phyloP scores from a whole-genome alignment of 2,797 vertebrate species.

The Sebastes taczanowskii region DNA sequence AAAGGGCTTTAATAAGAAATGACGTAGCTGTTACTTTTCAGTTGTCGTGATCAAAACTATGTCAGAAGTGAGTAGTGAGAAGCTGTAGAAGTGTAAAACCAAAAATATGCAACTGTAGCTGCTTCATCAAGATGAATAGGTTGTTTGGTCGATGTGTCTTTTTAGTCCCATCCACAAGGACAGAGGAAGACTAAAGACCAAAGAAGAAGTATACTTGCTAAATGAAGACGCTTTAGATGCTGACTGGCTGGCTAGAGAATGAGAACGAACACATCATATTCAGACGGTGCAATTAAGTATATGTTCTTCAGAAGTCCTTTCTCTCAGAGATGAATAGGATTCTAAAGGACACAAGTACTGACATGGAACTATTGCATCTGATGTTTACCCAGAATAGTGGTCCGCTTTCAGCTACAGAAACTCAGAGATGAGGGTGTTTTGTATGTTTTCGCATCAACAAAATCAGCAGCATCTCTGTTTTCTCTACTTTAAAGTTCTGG shows the following conservation, averaged over 20 bases:
- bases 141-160: not conserved
- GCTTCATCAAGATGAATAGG: not conserved
- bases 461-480: constrained; percentile 3
- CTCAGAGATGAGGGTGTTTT: not conserved
- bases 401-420: not conserved
- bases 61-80: not conserved
- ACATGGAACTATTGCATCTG: not conserved
- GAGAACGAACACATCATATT: not conserved
- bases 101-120: not conserved
- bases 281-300: not conserved
- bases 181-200: not conserved
- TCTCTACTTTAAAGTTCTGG: constrained; percentile 4
- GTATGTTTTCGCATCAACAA: not conserved
- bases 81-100: not conserved
- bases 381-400: not conserved
- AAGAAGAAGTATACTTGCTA: not conserved
- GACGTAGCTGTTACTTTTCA: not conserved
- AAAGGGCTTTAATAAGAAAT: no score
- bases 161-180: not conserved
- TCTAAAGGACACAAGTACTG: not conserved
- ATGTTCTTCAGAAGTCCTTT: not conserved
- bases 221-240: not conserved
- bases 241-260: not conserved
- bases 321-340: not conserved
- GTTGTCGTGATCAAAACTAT: not conserved